A percentile compares a stretch with the other conserved stretches of the same genome.
These are phyloP conservation scores for Epinotia ramella DNA, from an alignment of 2,888 invertebrate genomes.

Conservation along the genomic window DNA sequence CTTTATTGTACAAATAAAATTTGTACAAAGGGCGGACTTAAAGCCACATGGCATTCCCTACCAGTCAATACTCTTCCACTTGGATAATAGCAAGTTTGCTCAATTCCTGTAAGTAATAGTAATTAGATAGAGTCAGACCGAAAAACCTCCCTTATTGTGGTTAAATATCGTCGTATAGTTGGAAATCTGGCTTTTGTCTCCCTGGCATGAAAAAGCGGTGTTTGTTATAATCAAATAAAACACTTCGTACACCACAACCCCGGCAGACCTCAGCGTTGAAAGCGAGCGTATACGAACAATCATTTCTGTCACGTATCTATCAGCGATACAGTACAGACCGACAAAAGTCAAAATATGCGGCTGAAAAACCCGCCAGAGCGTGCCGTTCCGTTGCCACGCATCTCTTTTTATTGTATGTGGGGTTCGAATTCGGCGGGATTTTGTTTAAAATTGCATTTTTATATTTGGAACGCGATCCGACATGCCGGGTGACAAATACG, in stretches of 20 bases:
- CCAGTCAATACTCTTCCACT: too few relatives aligned
- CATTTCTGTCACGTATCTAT: slow-evolving; percentile 44
- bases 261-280: neutral
- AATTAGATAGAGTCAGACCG: neutral
- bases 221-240: slow-evolving; percentile 1
- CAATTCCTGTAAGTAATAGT: neutral
- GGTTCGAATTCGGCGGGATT: slow-evolving; percentile 75
- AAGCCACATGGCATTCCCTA: too few relatives aligned
- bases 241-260: neutral
- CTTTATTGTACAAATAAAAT: too few relatives aligned
- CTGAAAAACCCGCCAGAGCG: slow-evolving; percentile 53
- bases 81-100: too few relatives aligned
- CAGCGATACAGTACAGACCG: slow-evolving; percentile 37
- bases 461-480: slow-evolving; percentile 82
- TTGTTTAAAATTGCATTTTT: slow-evolving; percentile 85
- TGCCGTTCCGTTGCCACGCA: slow-evolving; percentile 69
- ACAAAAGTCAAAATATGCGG: slow-evolving; percentile 54
- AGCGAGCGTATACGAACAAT: slow-evolving; percentile 12
- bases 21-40: too few relatives aligned
- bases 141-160: neutral
- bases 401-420: slow-evolving; percentile 77
- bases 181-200: neutral
- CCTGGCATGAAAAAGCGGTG: neutral
- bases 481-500: slow-evolving; percentile 84
- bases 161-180: neutral